phyloP scores from a whole-genome alignment of 92 coral and sea anemone species.

The Pocillopora grandis region DNA sequence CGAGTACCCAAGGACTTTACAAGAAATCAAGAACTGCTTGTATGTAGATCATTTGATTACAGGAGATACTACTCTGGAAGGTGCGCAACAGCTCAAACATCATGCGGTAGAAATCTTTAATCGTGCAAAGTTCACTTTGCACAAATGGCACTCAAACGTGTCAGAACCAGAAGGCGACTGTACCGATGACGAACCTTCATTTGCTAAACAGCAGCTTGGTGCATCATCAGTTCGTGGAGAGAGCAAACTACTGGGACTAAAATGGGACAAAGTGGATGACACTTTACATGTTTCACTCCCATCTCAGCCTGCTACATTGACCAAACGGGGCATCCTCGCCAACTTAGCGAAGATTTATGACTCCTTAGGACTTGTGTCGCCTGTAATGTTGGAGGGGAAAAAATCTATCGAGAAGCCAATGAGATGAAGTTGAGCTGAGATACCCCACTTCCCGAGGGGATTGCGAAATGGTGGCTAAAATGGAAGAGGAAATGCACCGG shows the following conservation, averaged over 20 bases:
- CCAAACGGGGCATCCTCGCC: conserved; percentile 31
- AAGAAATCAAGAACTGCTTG: conserved; percentile 34
- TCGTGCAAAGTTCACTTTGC: too few species aligned
- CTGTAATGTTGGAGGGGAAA: conserved; percentile 42
- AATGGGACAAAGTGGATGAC: conserved; percentile 47
- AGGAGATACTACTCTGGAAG: conserved; percentile 40
- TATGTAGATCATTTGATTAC: conserved; percentile 61
- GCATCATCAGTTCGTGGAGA: conserved; percentile 2
- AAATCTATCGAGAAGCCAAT: conserved; percentile 27
- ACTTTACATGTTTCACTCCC: conserved; percentile 28
- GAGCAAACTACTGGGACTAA: conserved; percentile 45
- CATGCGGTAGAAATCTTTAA: too few species aligned
- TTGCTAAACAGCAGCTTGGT: conserved; percentile 42
- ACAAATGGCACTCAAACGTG: too few species aligned
- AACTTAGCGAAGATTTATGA: conserved; percentile 41
- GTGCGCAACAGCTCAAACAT: conserved; percentile 52
- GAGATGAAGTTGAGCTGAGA: conserved; percentile 35
- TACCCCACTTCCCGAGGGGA: conserved; percentile 38
- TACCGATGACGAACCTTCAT: conserved; percentile 26
- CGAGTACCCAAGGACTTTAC: conserved; percentile 39
- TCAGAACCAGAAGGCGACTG: conserved; percentile 27
- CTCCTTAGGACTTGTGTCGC: conserved; percentile 42
- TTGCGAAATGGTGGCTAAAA: too few species aligned
- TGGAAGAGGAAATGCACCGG: too few species aligned
- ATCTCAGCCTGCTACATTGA: conserved; percentile 8